Base-by-base conservation (phyloP, 2,113 vertebrate genomes). In the Hemibates koningsi region DNA sequence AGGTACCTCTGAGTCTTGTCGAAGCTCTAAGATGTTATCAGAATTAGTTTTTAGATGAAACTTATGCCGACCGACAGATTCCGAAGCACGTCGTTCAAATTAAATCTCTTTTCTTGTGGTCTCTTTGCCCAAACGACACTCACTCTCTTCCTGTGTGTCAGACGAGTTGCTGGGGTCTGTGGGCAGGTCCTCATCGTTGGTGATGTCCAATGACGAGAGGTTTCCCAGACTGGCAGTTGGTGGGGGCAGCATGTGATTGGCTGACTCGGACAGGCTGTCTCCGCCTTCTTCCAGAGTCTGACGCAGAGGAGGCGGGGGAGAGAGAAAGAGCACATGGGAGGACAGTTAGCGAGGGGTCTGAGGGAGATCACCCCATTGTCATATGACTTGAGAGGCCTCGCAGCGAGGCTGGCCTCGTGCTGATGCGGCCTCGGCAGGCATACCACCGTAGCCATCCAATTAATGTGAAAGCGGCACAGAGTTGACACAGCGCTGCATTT, bases 101-200 rank as follows among this genome's bases (percentile, higher is more conserved):
- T n/a, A 50, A 78, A 50, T 0, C 10, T 5, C 19, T 38, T n/a
- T 38, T 29, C 24, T 48, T 29, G 43, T 29, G 43, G 17, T 5
- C 10, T 45, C 6, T 8, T 38, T 16, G 27, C 29, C 10, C 11
- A 21, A 63, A 85, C 8, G 59, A 48, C 66, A 95, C 96, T 95
- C 81, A 98, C 98, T 97, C 93, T 98, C 98, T 88, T 98, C 97
- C 84, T 97, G 97, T 2, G 97, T 98, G 6, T 97, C 97, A 7
- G 97, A 98, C 1, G 98, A 98, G 94, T 98, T 97, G 94, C 98
- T 98, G 6, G 96, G 97, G 91, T 98, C 98, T 0, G 97, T 98
- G 93, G 97, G 96, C 14, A 98, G 95, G 4, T 98, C 98, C 16
- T 98, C 97, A 2, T 97, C 96, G 29, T 97, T 97, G 80, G 97